Conservation (phyloP, 2,797 vertebrate genomes). For the Enteromius argenteus region DNA sequence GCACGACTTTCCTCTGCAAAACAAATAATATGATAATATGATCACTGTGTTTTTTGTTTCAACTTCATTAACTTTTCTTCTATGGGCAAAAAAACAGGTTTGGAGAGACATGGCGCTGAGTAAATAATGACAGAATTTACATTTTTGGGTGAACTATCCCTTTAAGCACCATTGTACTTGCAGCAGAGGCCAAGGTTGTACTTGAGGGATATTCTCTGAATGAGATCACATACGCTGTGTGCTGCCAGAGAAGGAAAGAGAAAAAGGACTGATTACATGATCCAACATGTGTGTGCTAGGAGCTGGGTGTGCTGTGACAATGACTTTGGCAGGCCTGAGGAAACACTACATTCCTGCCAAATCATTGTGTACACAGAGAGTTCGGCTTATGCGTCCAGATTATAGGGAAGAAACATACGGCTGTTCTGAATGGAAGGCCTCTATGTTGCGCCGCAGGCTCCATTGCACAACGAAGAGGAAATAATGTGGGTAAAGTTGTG, state of each 20-base stretch:
- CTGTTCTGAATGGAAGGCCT: conserved; percentile 30
- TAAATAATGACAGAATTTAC: background rate
- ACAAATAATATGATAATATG: background rate
- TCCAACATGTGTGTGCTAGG: conserved; percentile 57
- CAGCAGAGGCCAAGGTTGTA: conserved; percentile 21
- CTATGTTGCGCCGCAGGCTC: conserved; percentile 33
- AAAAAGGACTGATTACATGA: conserved; percentile 54
- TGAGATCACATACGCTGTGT: conserved; percentile 44
- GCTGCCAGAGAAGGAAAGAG: conserved; percentile 32
- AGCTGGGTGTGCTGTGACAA: conserved; percentile 59
- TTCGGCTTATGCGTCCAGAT: conserved; percentile 43
- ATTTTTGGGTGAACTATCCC: conserved; percentile 6
- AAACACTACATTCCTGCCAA: conserved; percentile 59
- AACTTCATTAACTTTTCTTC: background rate
- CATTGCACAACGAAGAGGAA: conserved; percentile 23
- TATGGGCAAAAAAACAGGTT: background rate
- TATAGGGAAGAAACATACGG: conserved; percentile 48
- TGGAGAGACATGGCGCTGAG: background rate
- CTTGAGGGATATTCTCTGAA: conserved; percentile 48
- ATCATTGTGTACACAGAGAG: conserved; percentile 59
- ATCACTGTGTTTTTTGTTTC: background rate
- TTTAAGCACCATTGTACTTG: conserved; percentile 5
- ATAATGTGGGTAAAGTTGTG: background rate
- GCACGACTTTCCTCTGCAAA: background rate
- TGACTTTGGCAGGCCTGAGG: conserved; percentile 55